A percentile compares a stretch with the other conserved stretches of the same genome.
phyloP scores from a whole-genome alignment of 2,888 invertebrate species.

The Apomyelois bistriatella region DNA sequence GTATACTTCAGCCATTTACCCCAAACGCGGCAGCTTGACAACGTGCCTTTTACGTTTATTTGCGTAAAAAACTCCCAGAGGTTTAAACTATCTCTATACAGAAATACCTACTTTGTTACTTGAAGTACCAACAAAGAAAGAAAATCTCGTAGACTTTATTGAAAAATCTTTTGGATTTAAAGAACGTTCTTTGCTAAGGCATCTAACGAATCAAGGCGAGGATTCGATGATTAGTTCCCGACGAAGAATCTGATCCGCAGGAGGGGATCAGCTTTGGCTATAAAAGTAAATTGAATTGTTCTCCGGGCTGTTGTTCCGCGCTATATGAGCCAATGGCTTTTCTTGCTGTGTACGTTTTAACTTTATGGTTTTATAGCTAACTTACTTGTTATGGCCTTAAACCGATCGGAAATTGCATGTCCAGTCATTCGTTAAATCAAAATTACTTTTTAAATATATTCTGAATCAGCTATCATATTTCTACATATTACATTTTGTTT shows the following conservation, averaged over 20 bases:
- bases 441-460: constrained; percentile 14
- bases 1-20: constrained; percentile 53
- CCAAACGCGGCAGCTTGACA: constrained; percentile 30
- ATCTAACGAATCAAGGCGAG: constrained; percentile 59
- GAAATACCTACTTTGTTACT: neutral
- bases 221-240: constrained; percentile 66
- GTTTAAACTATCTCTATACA: constrained; percentile 1
- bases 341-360: constrained; percentile 49
- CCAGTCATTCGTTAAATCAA: constrained; percentile 22
- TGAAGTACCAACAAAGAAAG: neutral
- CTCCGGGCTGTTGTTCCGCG: constrained; percentile 58
- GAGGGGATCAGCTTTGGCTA: constrained; percentile 63
- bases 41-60: constrained; percentile 29
- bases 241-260: constrained; percentile 55
- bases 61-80: constrained; percentile 16
- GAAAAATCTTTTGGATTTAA: constrained; percentile 40
- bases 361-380: constrained; percentile 46
- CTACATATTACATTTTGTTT: no score
- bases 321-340: constrained; percentile 44
- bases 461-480: neutral
- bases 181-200: constrained; percentile 42
- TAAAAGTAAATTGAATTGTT: constrained; percentile 78
- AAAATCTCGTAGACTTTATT: constrained; percentile 15
- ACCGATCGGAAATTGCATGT: constrained; percentile 23
- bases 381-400: constrained; percentile 33